phyloP scores from a whole-genome alignment of 2,888 invertebrate species.

The Caenorhabditis imperialis region DNA sequence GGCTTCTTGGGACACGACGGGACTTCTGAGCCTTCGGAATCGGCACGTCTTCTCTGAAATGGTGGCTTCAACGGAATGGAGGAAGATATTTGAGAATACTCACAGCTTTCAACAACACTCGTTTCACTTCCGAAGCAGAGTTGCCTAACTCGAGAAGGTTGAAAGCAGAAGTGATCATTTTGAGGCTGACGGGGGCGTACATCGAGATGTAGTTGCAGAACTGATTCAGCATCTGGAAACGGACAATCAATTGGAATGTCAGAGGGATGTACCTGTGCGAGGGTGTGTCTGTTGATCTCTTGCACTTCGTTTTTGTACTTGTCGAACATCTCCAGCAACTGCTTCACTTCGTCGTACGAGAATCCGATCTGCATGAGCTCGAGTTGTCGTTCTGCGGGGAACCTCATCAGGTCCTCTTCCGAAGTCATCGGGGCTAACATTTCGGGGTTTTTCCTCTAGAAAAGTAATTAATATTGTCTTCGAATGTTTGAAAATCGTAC shows the following conservation, averaged over 20 bases:
- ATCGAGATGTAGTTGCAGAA: conserved; percentile 61
- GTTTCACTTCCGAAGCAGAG: conserved; percentile 45
- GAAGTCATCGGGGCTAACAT: conserved; percentile 31
- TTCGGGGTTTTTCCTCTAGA: conserved; percentile 31
- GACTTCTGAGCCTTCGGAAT: conserved; percentile 26
- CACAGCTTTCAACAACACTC: conserved; percentile 56
- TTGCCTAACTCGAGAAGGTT: conserved; percentile 66
- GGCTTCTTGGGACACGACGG: conserved; percentile 11
- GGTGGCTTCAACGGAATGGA: too few species aligned
- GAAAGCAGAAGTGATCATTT: conserved; percentile 56
- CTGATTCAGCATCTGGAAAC: conserved; percentile 40
- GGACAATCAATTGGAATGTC: background rate
- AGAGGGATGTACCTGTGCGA: conserved; percentile 27
- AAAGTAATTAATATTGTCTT: background rate
- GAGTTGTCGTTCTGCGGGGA: conserved; percentile 62
- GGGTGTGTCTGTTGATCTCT: conserved; percentile 37
- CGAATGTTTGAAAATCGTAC: conserved; percentile 10
- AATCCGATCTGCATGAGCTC: conserved; percentile 66
- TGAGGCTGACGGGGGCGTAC: conserved; percentile 51
- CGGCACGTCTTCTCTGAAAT: conserved; percentile 42
- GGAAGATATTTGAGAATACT: too few species aligned
- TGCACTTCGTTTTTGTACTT: conserved; percentile 53
- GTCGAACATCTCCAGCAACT: conserved; percentile 59
- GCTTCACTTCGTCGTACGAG: conserved; percentile 62
- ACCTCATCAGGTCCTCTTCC: conserved; percentile 51